Conservation (phyloP, 2,797 vertebrate genomes). For the Takifugu rubripes region DNA sequence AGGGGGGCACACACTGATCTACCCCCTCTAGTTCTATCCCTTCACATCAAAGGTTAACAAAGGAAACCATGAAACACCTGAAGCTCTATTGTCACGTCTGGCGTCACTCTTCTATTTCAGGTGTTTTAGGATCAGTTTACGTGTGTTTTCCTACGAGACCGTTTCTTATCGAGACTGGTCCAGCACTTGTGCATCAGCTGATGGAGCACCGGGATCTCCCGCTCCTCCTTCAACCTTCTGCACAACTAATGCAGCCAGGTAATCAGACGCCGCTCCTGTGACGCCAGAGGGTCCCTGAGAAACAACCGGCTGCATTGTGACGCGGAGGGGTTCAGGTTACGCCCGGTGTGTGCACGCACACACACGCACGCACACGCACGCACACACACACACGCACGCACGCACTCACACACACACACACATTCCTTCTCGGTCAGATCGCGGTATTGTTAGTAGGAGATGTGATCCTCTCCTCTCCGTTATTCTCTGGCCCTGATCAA, state of each 20-base stretch:
- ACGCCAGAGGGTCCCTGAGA: constrained; percentile 17
- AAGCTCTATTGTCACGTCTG: no score
- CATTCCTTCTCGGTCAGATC: constrained; percentile 67
- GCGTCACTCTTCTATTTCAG: no score
- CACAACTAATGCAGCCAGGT: neutral
- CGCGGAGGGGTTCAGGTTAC: constrained; percentile 44
- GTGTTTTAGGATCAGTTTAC: no score
- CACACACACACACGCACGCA: constrained; percentile 45
- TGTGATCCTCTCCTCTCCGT: constrained; percentile 62
- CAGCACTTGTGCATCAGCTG: no score
- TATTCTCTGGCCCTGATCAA: constrained; percentile 49
- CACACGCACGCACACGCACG: constrained; percentile 12
- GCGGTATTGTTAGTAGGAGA: constrained; percentile 63
- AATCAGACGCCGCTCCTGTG: constrained; percentile 2
- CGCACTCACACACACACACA: constrained; percentile 33
- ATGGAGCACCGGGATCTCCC: no score
- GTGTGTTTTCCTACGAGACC: no score
- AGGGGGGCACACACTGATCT: no score
- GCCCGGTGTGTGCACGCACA: constrained; percentile 21
- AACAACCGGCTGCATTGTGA: constrained; percentile 74
- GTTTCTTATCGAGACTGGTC: no score
- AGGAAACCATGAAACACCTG: no score
- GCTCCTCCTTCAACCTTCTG: no score
- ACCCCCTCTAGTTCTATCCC: no score
- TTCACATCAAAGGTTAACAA: no score